Evolutionary conservation across 2,113 vertebrate genomes (phyloP), one percentile per base, ranked within the genome.

Genomic region (Pyxicephalus adspersus): DNA sequence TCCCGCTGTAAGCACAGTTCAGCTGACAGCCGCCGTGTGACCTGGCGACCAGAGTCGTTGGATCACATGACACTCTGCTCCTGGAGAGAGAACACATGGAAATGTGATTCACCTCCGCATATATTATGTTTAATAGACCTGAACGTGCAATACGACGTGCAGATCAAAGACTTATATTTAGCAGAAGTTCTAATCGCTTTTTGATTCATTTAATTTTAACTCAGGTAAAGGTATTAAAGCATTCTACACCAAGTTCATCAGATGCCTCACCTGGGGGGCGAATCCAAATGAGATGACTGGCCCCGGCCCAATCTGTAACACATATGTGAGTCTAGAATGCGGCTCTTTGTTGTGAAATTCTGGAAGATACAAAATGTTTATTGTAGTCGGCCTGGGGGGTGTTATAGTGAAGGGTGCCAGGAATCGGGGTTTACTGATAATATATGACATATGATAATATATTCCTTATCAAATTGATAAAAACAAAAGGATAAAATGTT

Each of bases 11-110:
- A 17, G 68, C 70, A 29, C 70, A 16, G 25, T 31, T 72, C 25
- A 72, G 68, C 51, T 73, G 70, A 73, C 51, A 54, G 52, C 28
- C 70, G 11, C 31, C 15, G 23, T 19, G 28, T 73, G 70, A 72
- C 51, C 68, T n/a, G n/a, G 25, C 51, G 51, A 57, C 70, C 57
- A 26, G 28, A 22, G 70, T 58, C 15, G 19, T 34, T 58, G 70
- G 29, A 72, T 58, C 70, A 73, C 70, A 73, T 73, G 70, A 73
- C 70, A 20, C 29, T n/a, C n/a, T 15, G 60, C 60, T 63, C n/a
- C 20, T 60, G 25, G 23, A 65, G 38, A 45, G 38, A 45, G 38
- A 45, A 45, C 38, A 65, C 28, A 67, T 18, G 63, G 63, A 50
- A 23, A 23, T 23, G 65, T 7, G 66, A 51, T 28, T 55, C 51